Evolutionary conservation across 2,797 vertebrate genomes (phyloP), one percentile per base, ranked within the genome.

Genomic region (Aplochiton taeniatus): DNA sequence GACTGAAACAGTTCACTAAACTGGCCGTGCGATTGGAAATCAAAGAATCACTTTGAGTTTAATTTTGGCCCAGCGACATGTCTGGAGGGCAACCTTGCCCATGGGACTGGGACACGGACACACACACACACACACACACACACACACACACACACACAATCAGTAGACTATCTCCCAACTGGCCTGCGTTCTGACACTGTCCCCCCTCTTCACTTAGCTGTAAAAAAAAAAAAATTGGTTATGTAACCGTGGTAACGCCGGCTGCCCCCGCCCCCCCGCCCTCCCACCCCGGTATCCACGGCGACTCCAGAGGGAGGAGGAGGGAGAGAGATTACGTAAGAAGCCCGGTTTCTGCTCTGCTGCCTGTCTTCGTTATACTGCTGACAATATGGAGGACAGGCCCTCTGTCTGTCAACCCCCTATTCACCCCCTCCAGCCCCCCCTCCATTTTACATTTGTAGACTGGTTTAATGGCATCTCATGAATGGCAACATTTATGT

Each of bases 151-250:
- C 58, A 19, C 54, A 65, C 62, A 53, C 20, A 58, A 46, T 46
- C 41, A 10, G 9, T 18, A 17, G 13, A 20, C 53, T 41, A 55
- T 51, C 6, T 11, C 61, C 49, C 64, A 71, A n/a, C n/a, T n/a
- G n/a, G n/a, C 61, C 66, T 71, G 74, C 68, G 74, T 63, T 63
- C 70, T 76, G 59, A 64, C 54, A 11, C 61, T 60, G 43, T 73
- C 72, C 68, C 68, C 58, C 31, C 6, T 75, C 66, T 65, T 65
- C 69, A 45, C 64, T 79, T 67, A 50, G 45, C 73, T 31, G 60
- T 77, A 81, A 86, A 77, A 82, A 84, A 81, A 68, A n/a, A n/a
- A n/a, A 76, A 11, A 20, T 16, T 13, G 4, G 81, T 91, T 91
- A 80, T 11, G 11, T 73, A 90, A 91, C 53, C 12, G 18, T 55